A percentile compares a stretch with the other conserved stretches of the same genome.
Evolutionary conservation across 2,113 vertebrate species (phyloP).

Genomic region (Oxygymnocypris stewartii): DNA sequence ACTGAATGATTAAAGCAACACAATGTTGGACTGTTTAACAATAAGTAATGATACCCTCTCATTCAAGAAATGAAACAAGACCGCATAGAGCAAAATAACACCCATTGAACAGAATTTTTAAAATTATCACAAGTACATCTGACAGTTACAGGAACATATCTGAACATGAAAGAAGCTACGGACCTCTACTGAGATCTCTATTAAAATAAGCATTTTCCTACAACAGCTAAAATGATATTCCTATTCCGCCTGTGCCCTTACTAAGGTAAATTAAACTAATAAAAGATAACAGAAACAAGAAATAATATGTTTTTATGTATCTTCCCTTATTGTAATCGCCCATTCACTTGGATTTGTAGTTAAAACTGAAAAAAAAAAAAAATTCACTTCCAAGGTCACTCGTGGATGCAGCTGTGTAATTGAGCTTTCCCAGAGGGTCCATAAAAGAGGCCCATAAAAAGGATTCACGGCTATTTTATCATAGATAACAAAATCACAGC

Average conservation of each 20-base stretch:
- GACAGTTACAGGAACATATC: background rate
- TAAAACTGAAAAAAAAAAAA: conserved; percentile 69
- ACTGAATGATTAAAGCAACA: conserved; percentile 26
- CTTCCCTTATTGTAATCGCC: conserved; percentile 57
- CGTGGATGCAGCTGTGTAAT: conserved; percentile 67
- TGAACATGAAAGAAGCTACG: conserved; percentile 3
- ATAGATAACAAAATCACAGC: conserved; percentile 53
- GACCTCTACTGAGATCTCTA: background rate
- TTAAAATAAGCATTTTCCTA: background rate
- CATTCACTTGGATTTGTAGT: conserved; percentile 66
- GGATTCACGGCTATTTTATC: conserved; percentile 67
- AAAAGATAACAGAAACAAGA: conserved; percentile 44
- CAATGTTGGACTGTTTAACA: background rate
- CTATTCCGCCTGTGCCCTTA: conserved; percentile 22
- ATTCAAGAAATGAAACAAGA: background rate
- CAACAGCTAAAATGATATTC: conserved; percentile 13
- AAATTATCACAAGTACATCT: conserved; percentile 19
- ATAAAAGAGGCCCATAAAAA: conserved; percentile 75
- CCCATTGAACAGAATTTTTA: background rate
- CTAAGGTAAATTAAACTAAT: conserved; percentile 10
- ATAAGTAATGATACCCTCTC: conserved; percentile 3
- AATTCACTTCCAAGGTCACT: conserved; percentile 79
- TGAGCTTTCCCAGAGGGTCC: conserved; percentile 68
- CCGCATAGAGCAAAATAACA: background rate
- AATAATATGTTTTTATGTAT: conserved; percentile 57